Evolutionary conservation across 1,140 invertebrate species (phyloP).

Genomic region (Cotesia glomerata): DNA sequence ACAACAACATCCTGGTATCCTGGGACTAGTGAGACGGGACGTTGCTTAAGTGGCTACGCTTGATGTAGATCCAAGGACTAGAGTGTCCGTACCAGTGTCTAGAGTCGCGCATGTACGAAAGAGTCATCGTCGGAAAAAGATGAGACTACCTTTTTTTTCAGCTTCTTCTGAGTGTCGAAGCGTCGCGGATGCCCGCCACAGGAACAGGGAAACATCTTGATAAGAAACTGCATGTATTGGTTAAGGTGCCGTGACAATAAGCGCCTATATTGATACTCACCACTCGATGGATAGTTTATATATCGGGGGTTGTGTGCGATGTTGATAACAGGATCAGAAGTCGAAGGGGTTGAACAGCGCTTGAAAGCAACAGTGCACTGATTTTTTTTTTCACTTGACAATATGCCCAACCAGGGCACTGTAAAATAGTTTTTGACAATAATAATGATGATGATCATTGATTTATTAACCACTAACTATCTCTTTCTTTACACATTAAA

Average conservation of each 20-base stretch:
- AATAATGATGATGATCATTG: too few species aligned
- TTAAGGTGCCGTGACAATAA: not conserved
- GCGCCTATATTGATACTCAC: not conserved
- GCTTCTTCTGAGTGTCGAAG: conserved; percentile 56
- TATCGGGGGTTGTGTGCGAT: too few species aligned
- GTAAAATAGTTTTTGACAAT: too few species aligned
- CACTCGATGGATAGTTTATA: too few species aligned
- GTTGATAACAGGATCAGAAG: too few species aligned
- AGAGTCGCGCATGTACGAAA: conserved; percentile 29
- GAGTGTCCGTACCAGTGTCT: conserved; percentile 41
- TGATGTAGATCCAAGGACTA: conserved; percentile 37
- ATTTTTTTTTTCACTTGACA: too few species aligned
- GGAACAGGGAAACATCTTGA: conserved; percentile 46
- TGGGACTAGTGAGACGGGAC: conserved; percentile 56
- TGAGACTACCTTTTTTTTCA: conserved; percentile 50
- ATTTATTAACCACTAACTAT: too few species aligned
- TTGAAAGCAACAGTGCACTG: too few species aligned
- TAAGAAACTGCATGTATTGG: conserved; percentile 35
- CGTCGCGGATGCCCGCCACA: conserved; percentile 60
- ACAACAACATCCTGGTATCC: conserved; percentile 50
- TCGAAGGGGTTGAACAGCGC: too few species aligned
- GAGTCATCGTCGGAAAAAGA: conserved; percentile 55
- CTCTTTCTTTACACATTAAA: too few species aligned
- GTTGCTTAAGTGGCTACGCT: conserved; percentile 56
- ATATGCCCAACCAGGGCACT: too few species aligned